Conservation (phyloP, 2,888 invertebrate species). For the Desoria tigrina region DNA sequence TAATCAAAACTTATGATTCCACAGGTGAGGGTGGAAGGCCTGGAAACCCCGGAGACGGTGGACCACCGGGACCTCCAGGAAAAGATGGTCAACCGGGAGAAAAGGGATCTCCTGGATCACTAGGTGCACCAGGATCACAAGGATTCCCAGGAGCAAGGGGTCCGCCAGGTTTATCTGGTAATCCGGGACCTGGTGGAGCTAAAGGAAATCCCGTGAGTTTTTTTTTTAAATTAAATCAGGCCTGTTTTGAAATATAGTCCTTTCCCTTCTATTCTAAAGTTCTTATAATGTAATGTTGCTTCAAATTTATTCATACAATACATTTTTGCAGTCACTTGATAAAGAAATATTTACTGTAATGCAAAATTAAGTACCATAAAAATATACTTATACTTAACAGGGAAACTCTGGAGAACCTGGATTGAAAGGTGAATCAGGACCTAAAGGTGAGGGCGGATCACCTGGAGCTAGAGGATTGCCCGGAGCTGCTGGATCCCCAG, state of each 20-base stretch:
- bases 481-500: slow-evolving; percentile 73
- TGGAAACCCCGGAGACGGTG: slow-evolving; percentile 74
- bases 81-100: slow-evolving; percentile 75
- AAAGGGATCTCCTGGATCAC: slow-evolving; percentile 73
- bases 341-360: no score
- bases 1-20: not conserved
- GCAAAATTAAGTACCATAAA: not conserved
- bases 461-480: slow-evolving; percentile 74
- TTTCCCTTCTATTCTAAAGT: no score
- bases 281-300: no score
- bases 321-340: no score
- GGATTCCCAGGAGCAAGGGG: slow-evolving; percentile 79
- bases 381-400: slow-evolving; percentile 58
- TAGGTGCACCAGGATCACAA: slow-evolving; percentile 72
- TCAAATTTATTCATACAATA: no score
- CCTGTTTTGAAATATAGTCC: not conserved
- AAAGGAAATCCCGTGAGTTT: slow-evolving; percentile 78
- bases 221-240: not conserved
- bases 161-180: slow-evolving; percentile 72
- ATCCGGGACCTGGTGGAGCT: slow-evolving; percentile 70
- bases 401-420: slow-evolving; percentile 78
- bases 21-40: slow-evolving; percentile 74
- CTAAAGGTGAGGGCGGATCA: slow-evolving; percentile 73
- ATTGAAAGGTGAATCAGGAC: slow-evolving; percentile 74
- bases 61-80: slow-evolving; percentile 73